A percentile compares a stretch with the other conserved stretches of the same genome.
Evolutionary conservation across 2,797 vertebrate species (phyloP).

Genomic region (Zalophus californianus): DNA sequence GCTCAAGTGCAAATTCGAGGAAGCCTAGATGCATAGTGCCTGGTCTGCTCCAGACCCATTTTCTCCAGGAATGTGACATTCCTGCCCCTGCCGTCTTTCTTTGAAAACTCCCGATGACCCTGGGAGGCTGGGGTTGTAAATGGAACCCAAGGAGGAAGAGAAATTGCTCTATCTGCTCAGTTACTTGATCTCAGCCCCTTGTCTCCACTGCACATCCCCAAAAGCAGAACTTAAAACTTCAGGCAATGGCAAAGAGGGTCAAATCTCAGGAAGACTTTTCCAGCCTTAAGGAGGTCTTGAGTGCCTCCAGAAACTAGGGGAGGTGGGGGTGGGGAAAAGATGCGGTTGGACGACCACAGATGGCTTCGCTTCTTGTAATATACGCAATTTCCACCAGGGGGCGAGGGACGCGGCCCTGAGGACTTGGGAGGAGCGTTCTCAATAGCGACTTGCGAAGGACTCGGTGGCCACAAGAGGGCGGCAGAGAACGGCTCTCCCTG

Average conservation of each 20-base stretch:
- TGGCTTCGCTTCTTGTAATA: constrained; percentile 58
- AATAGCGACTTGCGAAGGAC: neutral
- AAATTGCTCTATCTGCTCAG: neutral
- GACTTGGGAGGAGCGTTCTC: neutral
- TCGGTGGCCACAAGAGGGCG: constrained; percentile 77
- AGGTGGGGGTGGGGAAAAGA: neutral
- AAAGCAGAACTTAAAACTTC: constrained; percentile 7
- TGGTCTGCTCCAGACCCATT: neutral
- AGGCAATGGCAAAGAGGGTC: neutral
- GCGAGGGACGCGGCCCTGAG: neutral
- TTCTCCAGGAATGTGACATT: constrained; percentile 37
- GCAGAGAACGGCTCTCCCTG: constrained; percentile 65
- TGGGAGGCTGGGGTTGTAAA: neutral
- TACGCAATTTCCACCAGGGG: constrained; percentile 76
- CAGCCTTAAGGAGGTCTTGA: neutral
- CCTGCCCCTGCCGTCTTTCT: neutral
- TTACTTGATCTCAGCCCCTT: neutral
- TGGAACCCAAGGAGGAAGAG: constrained; percentile 31
- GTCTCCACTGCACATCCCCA: neutral
- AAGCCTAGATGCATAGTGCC: neutral
- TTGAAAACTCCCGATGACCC: constrained; percentile 1
- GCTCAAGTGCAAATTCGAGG: constrained; percentile 44
- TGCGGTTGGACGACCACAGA: neutral
- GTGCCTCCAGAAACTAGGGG: neutral
- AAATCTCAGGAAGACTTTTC: constrained; percentile 24